Evolutionary conservation across 2,888 invertebrate genomes (phyloP).

Genomic region (Acrobasis repandana): DNA sequence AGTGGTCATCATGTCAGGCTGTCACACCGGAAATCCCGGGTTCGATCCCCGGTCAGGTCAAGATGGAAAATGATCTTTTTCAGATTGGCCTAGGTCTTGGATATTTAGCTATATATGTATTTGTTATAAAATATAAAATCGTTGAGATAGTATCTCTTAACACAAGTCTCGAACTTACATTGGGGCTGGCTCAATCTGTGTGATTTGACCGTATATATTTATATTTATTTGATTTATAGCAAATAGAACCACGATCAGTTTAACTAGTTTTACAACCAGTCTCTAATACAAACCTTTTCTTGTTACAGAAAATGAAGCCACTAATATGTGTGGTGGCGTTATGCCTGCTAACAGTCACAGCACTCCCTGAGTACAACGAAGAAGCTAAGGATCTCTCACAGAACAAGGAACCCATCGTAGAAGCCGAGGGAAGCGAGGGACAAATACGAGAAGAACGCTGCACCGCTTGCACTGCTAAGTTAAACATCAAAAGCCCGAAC

Average conservation of each 20-base stretch:
- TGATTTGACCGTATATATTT: no score
- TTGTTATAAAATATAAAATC: no score
- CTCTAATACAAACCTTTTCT: constrained; percentile 30
- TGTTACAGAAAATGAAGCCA: constrained; percentile 79
- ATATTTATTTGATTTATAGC: no score
- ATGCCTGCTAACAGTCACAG: constrained; percentile 57
- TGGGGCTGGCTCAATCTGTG: constrained; percentile 3
- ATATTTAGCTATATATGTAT: neutral
- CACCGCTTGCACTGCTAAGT: constrained; percentile 54
- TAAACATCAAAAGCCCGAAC: constrained; percentile 54
- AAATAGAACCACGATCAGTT: no score
- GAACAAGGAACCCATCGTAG: constrained; percentile 53
- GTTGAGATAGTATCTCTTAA: no score
- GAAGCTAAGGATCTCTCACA: constrained; percentile 62
- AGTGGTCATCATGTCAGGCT: no score
- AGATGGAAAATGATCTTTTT: no score
- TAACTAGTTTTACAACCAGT: no score
- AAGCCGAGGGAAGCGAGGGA: constrained; percentile 59
- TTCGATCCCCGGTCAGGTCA: no score
- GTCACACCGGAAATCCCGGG: no score
- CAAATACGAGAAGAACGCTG: constrained; percentile 64
- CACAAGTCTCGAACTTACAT: neutral
- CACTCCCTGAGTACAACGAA: constrained; percentile 63
- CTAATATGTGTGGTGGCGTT: constrained; percentile 70
- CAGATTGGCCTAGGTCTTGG: no score